Percentiles rank a stretch among this genome's conserved stretches.
phyloP scores from a whole-genome alignment of 2,113 vertebrate species.

The Silurus glanis region DNA sequence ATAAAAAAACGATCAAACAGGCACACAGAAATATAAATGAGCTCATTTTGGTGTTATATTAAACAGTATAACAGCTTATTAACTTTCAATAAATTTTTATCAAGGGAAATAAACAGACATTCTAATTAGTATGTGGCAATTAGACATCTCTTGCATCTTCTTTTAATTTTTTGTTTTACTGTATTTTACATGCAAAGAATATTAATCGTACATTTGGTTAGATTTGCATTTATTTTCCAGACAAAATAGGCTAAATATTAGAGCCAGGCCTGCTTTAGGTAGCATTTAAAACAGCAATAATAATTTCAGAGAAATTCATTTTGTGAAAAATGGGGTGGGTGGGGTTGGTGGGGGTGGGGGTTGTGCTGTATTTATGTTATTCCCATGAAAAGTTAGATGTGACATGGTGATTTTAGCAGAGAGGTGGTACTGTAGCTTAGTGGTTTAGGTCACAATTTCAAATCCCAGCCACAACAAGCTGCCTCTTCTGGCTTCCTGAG shows the following conservation, averaged over 20 bases:
- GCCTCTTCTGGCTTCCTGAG: too few species aligned
- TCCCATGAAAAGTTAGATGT: too few species aligned
- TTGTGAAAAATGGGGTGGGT: too few species aligned
- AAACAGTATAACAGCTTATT: conserved; percentile 21
- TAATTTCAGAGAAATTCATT: too few species aligned
- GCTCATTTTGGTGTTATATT: conserved; percentile 11
- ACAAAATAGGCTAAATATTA: neutral
- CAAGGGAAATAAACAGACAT: conserved; percentile 25
- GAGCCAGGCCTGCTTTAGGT: neutral
- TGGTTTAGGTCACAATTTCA: too few species aligned
- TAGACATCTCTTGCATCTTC: neutral
- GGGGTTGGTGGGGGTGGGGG: too few species aligned
- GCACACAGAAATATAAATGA: conserved; percentile 11
- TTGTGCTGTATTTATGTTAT: neutral
- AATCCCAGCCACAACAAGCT: too few species aligned
- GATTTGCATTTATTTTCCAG: neutral
- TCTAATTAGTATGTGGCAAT: neutral
- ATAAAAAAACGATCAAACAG: neutral
- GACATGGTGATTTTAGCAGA: neutral
- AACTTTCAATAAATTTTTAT: conserved; percentile 30
- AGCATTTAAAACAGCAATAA: neutral
- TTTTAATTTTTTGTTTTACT: neutral
- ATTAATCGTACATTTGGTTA: neutral
- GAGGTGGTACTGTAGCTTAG: too few species aligned
- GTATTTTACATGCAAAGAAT: conserved; percentile 2